Base-by-base conservation (phyloP, 2,113 vertebrate species). In the Gallinago paraguaiae region DNA sequence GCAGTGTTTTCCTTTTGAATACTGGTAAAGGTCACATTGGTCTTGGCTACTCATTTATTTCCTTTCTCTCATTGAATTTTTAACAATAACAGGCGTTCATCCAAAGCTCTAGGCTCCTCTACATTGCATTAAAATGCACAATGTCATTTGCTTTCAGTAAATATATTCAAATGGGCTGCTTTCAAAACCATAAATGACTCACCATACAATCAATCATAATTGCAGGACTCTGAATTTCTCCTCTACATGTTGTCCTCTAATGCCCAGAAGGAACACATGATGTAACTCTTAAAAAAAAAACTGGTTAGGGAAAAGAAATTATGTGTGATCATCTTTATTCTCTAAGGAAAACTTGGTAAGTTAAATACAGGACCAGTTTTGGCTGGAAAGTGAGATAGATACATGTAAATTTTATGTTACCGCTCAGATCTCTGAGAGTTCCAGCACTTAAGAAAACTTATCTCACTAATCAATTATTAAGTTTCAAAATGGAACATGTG, bases 391-490 rank as follows among this genome's bases (percentile, higher is more conserved):
- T 54, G 78, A 93, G 86, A 71, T 64, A 95, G 93, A 95, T 91
- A 76, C 69, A 95, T 95, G 94, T 92, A 97, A 94, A 95, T 96
- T 97, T 97, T 91, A 90, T 78, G 84, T 91, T 90, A 53, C 51
- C 20, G 79, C 82, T 93, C 92, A 90, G 70, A 91, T 54, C 51
- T 98, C 85, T 70, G 88, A 86, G 93, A 85, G 84, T 93, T 93
- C 80, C 80, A 89, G 68, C 90, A 76, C 82, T 95, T 93, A 82
- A 94, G 94, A 96, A 97, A 97, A 94, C 92, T 95, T 97, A 93
- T 94, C 95, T 96, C 86, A 76, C 86, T 97, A 91, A 98, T 97
- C 82, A 97, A 97, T 97, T 97, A 96, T 94, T 93, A 94, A 97
- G 82, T 91, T 96, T 96, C 50, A 91, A 97, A 96, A 95, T 92